Percentiles rank a stretch among this genome's conserved stretches.
Conservation (phyloP, 2,797 vertebrate genomes). For the Epinephelus malabaricus region DNA sequence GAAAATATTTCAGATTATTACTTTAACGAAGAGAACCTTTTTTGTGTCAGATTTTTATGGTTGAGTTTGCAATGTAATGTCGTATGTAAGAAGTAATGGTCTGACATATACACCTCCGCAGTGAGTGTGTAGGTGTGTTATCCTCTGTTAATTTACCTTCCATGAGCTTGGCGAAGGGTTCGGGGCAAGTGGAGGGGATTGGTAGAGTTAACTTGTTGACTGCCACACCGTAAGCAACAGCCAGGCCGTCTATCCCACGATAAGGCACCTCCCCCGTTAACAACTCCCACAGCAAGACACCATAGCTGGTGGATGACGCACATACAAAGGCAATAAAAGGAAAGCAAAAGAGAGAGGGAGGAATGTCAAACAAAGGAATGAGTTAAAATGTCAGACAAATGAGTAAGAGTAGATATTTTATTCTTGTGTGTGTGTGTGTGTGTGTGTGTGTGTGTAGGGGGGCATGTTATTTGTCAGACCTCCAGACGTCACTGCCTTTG, state of each 20-base stretch:
- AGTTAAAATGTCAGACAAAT: not conserved
- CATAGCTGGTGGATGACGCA: slow-evolving; percentile 86
- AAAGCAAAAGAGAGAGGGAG: not conserved
- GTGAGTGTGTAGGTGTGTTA: too few species aligned
- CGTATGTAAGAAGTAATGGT: too few species aligned
- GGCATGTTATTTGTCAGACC: slow-evolving; percentile 78
- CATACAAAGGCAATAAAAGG: not conserved
- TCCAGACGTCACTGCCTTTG: slow-evolving; percentile 98
- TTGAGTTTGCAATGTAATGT: not conserved
- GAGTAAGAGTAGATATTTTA: not conserved
- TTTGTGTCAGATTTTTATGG: not conserved
- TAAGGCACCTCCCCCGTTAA: slow-evolving; percentile 97
- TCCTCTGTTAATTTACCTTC: slow-evolving; percentile 86
- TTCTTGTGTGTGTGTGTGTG: not conserved
- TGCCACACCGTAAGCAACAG: slow-evolving; percentile 95
- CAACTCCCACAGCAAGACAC: slow-evolving; percentile 96
- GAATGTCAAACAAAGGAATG: not conserved
- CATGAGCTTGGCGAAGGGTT: slow-evolving; percentile 96
- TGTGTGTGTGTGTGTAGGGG: not conserved
- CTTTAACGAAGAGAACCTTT: not conserved
- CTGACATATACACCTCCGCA: too few species aligned
- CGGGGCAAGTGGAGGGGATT: slow-evolving; percentile 95
- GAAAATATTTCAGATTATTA: too few species aligned
- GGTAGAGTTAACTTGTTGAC: slow-evolving; percentile 97
- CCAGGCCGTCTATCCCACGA: slow-evolving; percentile 95